phyloP scores from a whole-genome alignment of 2,113 vertebrate genomes.

The Ptychochromis oligacanthus region DNA sequence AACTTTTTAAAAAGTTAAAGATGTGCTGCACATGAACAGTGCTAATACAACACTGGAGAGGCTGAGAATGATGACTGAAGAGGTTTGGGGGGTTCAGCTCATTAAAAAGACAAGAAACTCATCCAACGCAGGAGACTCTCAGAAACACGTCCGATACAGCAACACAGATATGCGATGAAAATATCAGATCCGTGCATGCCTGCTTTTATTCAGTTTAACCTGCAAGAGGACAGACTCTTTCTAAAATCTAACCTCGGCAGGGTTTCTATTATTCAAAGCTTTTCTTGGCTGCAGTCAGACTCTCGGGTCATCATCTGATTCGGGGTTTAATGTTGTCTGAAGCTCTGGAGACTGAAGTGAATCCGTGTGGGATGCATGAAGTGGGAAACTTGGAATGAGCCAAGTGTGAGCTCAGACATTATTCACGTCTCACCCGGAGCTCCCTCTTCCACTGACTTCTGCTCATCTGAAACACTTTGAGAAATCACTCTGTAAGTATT shows the following conservation, averaged over 20 bases:
- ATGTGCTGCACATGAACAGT: neutral
- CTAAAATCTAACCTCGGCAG: neutral
- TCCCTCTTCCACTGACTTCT: neutral
- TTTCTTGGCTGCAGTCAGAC: too few species aligned
- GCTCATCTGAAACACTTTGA: neutral
- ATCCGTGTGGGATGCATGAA: neutral
- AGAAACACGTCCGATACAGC: too few species aligned
- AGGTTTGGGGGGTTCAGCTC: neutral
- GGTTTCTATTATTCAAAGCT: neutral
- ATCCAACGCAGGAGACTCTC: too few species aligned
- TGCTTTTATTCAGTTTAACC: too few species aligned
- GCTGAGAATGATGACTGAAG: too few species aligned
- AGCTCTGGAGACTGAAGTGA: neutral
- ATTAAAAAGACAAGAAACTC: too few species aligned
- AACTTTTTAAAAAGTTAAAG: neutral
- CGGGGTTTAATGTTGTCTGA: neutral
- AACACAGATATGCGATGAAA: too few species aligned
- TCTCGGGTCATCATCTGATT: neutral
- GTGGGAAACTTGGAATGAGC: neutral
- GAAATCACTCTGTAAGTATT: too few species aligned
- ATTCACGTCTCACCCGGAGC: neutral
- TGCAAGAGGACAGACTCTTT: neutral
- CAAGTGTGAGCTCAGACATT: neutral
- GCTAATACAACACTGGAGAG: neutral
- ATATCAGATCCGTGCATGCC: too few species aligned